Evolutionary conservation across 1,140 invertebrate genomes (phyloP).

Genomic region (Aphelenchoides besseyi): DNA sequence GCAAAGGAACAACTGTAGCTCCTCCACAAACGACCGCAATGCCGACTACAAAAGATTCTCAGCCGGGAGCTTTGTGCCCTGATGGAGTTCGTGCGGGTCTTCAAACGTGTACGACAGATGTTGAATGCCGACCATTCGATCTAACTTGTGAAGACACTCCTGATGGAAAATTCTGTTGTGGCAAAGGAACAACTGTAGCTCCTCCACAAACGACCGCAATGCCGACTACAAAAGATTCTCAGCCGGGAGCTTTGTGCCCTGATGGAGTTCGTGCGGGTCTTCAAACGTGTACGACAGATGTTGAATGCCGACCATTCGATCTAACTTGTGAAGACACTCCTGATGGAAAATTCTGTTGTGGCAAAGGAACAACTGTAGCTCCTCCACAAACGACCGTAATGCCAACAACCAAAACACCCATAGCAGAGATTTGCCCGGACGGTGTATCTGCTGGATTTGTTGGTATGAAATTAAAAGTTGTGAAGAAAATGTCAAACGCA

Average conservation of each 20-base stretch:
- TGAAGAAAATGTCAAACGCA: too few relatives aligned
- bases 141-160: neutral
- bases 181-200: neutral
- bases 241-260: too few relatives aligned
- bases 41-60: neutral
- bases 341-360: neutral
- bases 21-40: neutral
- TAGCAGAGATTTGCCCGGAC: neutral
- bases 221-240: neutral
- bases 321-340: neutral
- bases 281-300: neutral
- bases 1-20: neutral
- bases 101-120: neutral
- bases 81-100: neutral
- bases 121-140: neutral
- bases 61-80: neutral
- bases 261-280: neutral
- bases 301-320: neutral
- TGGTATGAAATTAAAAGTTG: too few relatives aligned
- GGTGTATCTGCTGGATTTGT: neutral
- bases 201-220: neutral
- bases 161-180: slow-evolving; percentile 1
- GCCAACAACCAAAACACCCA: neutral
- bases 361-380: neutral
- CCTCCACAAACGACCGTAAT: neutral